Evolutionary conservation across 2,113 vertebrate species (phyloP).

Genomic region (Lichenostomus cassidix): DNA sequence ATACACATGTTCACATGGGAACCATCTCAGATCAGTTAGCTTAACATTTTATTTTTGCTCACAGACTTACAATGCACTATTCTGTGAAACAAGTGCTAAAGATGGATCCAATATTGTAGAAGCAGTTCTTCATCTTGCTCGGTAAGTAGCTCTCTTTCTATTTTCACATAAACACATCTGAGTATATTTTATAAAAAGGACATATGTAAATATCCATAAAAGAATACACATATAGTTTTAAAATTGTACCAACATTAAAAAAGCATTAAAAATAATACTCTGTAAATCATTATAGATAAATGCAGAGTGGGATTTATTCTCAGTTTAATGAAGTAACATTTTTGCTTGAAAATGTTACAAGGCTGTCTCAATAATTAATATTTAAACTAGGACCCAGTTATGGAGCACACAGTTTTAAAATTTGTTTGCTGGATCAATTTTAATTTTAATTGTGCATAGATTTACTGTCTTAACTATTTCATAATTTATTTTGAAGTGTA

Average conservation of each 20-base stretch:
- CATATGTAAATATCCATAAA: neutral
- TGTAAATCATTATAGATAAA: neutral
- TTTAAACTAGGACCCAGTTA: neutral
- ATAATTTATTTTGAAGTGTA: neutral
- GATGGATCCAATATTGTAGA: constrained; percentile 89
- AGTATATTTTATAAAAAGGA: neutral
- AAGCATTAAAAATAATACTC: neutral
- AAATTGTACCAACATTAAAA: neutral
- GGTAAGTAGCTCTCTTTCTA: constrained; percentile 69
- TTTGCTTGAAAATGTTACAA: neutral
- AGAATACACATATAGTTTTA: neutral
- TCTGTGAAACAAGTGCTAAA: constrained; percentile 94
- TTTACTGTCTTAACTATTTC: neutral
- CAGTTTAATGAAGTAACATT: neutral
- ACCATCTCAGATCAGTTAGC: neutral
- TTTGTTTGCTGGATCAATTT: neutral
- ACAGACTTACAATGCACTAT: constrained; percentile 85
- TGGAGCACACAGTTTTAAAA: neutral
- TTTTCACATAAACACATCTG: neutral
- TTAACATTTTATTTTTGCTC: neutral
- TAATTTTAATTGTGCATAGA: neutral
- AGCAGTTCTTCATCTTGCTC: constrained; percentile 91
- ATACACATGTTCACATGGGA: neutral
- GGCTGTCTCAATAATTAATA: neutral
- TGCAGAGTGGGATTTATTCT: neutral